Conservation (phyloP, 2,888 invertebrate species). For the Rotaria socialis region DNA sequence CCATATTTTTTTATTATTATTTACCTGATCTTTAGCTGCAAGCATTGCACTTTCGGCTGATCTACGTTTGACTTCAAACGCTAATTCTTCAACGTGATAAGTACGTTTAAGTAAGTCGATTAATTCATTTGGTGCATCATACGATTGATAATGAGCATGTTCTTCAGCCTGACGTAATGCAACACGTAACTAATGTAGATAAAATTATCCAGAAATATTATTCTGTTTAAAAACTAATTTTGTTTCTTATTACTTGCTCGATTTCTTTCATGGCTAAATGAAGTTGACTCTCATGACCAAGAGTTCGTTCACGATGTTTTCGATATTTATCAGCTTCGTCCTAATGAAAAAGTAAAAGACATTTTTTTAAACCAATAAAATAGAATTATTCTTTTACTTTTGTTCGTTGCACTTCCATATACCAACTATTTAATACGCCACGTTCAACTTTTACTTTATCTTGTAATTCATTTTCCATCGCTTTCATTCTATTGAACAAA, state of each 20-base stretch:
- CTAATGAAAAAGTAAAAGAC: not conserved
- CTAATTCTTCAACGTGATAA: not conserved
- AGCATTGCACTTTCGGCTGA: conserved; percentile 38
- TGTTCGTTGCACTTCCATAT: conserved; percentile 9
- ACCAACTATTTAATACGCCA: not conserved
- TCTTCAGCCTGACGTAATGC: conserved; percentile 6
- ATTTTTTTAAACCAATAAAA: no score
- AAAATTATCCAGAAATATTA: not conserved
- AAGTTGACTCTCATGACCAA: conserved; percentile 31
- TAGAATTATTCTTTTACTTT: not conserved
- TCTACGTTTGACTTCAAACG: conserved; percentile 38
- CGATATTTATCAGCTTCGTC: conserved; percentile 37
- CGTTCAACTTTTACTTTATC: conserved; percentile 23
- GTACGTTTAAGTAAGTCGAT: conserved; percentile 41
- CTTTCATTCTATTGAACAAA: not conserved
- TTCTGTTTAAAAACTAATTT: not conserved
- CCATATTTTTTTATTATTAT: not conserved
- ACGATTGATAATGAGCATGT: conserved; percentile 34
- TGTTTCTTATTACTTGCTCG: conserved; percentile 32
- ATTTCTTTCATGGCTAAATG: conserved; percentile 41
- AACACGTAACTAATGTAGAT: not conserved
- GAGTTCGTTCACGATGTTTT: conserved; percentile 37
- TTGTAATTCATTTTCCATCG: conserved; percentile 20
- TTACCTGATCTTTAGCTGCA: conserved; percentile 30
- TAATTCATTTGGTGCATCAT: conserved; percentile 41